Evolutionary conservation across 2,888 invertebrate genomes (phyloP).

Genomic region (Temnothorax unifasciatus): DNA sequence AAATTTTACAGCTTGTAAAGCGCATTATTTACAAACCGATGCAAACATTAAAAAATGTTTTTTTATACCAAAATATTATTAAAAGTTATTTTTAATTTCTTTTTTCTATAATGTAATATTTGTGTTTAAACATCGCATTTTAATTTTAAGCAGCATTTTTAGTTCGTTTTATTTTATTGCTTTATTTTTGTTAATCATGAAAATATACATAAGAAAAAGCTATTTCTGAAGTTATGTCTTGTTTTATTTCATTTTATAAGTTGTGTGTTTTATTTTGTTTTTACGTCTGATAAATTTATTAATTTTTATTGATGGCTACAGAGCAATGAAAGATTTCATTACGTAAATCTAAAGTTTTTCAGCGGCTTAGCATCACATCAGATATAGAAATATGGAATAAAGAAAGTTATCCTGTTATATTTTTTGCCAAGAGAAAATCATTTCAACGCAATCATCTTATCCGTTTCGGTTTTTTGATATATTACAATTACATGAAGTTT

Average conservation of each 20-base stretch:
- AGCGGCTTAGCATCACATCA: neutral
- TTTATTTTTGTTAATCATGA: neutral
- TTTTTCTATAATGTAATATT: constrained; percentile 8
- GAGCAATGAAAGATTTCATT: neutral
- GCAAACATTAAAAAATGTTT: constrained; percentile 1
- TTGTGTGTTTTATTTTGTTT: neutral
- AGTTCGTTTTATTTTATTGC: neutral
- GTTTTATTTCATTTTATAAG: neutral
- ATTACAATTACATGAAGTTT: constrained; percentile 55
- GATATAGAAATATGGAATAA: neutral
- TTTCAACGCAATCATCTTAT: constrained; percentile 46
- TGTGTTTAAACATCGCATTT: neutral
- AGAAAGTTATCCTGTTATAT: constrained; percentile 69
- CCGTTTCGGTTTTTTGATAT: constrained; percentile 60
- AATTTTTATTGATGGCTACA: neutral
- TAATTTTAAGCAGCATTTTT: neutral
- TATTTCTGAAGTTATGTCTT: neutral
- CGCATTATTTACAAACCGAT: constrained; percentile 29
- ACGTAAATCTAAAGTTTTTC: neutral
- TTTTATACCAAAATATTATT: neutral
- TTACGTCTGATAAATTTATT: neutral
- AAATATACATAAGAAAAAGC: neutral
- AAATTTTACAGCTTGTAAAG: constrained; percentile 18
- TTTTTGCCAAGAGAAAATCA: constrained; percentile 70
- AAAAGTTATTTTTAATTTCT: neutral